These are phyloP conservation scores for Nephrotoma guestfalica DNA, from an alignment of 2,888 invertebrate genomes.

Conservation along the genomic window DNA sequence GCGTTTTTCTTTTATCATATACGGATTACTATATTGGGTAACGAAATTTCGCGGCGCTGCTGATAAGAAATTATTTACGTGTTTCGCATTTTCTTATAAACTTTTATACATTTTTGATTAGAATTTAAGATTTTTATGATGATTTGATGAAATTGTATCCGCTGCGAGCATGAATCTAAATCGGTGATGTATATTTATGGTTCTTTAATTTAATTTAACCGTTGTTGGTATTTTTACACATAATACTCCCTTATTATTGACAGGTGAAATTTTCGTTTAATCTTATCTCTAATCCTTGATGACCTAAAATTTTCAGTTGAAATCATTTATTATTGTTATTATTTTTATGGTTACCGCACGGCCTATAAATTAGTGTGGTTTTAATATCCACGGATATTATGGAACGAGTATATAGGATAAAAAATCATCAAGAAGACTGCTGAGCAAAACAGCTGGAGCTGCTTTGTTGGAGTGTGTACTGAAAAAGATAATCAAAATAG, in stretches of 20 bases:
- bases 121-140: not conserved
- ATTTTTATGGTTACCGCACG: not conserved
- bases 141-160: not conserved
- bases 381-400: no score
- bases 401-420: no score
- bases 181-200: not conserved
- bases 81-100: not conserved
- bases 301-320: not conserved
- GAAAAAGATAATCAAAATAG: no score
- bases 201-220: not conserved
- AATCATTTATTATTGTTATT: not conserved
- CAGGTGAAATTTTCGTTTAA: not conserved
- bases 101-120: not conserved
- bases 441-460: no score
- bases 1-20: not conserved
- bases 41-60: not conserved
- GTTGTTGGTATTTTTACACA: not conserved
- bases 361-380: not conserved
- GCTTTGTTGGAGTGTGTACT: no score
- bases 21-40: not conserved
- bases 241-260: not conserved
- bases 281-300: not conserved
- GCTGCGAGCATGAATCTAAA: not conserved
- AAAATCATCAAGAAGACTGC: no score
- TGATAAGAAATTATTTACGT: not conserved